Conservation (phyloP, 2,797 vertebrate species). For the Choloepus didactylus region DNA sequence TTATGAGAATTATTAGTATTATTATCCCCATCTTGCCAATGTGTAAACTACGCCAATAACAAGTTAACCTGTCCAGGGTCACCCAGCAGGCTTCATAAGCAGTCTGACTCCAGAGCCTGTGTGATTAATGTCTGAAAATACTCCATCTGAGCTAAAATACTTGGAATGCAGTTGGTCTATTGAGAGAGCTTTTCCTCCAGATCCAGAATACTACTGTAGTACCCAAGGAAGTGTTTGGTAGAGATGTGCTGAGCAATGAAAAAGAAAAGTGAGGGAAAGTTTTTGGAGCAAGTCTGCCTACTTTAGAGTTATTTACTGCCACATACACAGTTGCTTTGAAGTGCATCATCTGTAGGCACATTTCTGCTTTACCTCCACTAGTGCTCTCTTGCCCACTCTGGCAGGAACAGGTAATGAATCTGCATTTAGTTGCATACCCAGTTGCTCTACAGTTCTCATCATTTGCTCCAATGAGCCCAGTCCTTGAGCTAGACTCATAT, state of each 20-base stretch:
- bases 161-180: background rate
- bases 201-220: background rate
- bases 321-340: background rate
- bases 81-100: background rate
- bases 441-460: background rate
- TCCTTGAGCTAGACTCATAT: conserved; percentile 36
- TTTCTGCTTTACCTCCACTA: background rate
- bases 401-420: background rate
- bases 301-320: background rate
- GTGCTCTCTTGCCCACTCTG: background rate
- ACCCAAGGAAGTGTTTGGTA: background rate
- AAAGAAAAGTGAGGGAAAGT: conserved; percentile 34
- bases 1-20: background rate
- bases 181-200: conserved; percentile 11
- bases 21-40: background rate
- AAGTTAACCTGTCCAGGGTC: background rate
- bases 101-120: background rate
- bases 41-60: background rate
- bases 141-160: background rate
- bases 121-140: background rate
- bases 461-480: conserved; percentile 34
- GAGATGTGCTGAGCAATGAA: background rate
- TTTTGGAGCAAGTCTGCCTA: background rate
- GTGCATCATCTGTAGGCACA: no score
- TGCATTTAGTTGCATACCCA: background rate